Percentiles rank a stretch among this genome's conserved stretches.
Evolutionary conservation across 2,113 vertebrate genomes (phyloP).

Genomic region (Elachura formosa): DNA sequence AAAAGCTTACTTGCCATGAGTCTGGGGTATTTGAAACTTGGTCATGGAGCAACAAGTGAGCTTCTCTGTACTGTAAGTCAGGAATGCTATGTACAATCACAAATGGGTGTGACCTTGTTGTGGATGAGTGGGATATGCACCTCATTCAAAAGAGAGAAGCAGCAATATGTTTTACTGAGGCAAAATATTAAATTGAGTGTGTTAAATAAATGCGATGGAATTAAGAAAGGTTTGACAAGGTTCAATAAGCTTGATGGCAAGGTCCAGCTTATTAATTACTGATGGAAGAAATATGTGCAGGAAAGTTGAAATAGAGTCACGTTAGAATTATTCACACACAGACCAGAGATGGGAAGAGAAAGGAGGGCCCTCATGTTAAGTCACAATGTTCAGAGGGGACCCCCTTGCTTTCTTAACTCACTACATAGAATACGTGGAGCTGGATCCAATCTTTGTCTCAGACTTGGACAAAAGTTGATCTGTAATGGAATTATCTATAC

Average conservation of each 20-base stretch:
- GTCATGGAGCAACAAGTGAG: neutral
- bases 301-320: neutral
- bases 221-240: neutral
- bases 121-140: too few species aligned
- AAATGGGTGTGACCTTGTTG: neutral
- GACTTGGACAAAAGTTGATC: neutral
- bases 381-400: neutral
- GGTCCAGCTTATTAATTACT: neutral
- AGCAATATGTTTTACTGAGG: neutral
- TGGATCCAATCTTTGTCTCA: neutral
- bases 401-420: neutral
- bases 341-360: neutral
- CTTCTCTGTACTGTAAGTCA: neutral
- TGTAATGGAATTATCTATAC: neutral
- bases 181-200: neutral
- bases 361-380: neutral
- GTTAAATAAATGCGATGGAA: neutral
- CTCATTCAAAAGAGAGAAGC: neutral
- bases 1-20: neutral
- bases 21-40: neutral
- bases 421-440: neutral
- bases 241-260: neutral
- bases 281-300: neutral
- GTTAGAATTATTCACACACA: neutral
- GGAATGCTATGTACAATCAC: neutral